These are phyloP conservation scores for Sylvia atricapilla DNA, from an alignment of 2,113 vertebrate genomes.

Conservation along the genomic window DNA sequence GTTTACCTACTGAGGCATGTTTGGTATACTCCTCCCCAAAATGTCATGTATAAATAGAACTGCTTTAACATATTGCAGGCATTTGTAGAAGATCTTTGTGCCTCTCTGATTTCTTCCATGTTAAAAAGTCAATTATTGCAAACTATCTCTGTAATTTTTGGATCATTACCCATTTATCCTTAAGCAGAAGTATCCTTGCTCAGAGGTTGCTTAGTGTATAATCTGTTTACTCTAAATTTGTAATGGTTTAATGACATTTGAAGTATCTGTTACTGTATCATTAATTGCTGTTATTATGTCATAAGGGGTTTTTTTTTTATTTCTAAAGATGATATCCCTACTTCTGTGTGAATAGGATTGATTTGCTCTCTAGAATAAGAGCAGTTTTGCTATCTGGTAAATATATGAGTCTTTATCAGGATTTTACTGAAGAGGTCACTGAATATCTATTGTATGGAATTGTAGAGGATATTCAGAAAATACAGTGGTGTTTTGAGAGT, in stretches of 20 bases:
- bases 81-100: not conserved
- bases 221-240: not conserved
- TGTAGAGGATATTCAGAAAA: not conserved
- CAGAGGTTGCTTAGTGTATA: not conserved
- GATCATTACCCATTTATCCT: slow-evolving; percentile 23
- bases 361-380: not conserved
- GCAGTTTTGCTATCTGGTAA: not conserved
- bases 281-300: not conserved
- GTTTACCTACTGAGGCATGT: not conserved
- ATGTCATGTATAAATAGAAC: slow-evolving; percentile 3
- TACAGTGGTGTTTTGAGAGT: not conserved
- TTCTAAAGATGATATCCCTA: not conserved
- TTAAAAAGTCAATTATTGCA: not conserved
- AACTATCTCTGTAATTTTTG: not conserved
- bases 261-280: not conserved
- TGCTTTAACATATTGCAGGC: not conserved
- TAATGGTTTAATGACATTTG: not conserved
- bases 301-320: not conserved
- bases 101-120: not conserved
- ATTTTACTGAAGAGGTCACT: not conserved
- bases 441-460: not conserved
- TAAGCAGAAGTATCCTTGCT: not conserved
- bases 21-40: not conserved
- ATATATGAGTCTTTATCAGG: not conserved
- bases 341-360: not conserved